Base-by-base conservation (phyloP, 2,888 invertebrate species). In the Drosophila lacicola region DNA sequence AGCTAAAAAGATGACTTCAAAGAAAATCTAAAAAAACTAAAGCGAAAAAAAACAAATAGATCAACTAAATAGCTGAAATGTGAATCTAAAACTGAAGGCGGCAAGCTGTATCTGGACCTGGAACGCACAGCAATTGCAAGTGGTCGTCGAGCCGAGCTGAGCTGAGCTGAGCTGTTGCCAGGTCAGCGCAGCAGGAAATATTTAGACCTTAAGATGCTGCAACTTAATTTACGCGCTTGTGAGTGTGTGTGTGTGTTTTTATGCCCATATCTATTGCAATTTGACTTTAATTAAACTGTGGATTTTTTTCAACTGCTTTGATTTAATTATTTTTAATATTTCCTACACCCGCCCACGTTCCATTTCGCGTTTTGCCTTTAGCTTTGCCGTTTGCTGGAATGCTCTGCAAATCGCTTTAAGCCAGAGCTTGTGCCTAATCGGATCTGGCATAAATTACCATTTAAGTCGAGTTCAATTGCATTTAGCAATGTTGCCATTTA, bases 181-280 rank as follows among this genome's bases (percentile, higher is more conserved):
- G 58, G 63, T 69, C 72, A 42, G n/a, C 67, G 50, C 78, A 80
- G 84, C 84, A 88, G 84, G 84, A 88, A 85, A 82, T 77, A 82
- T 85, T 88, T 82, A 84, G 70, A 53, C 51, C 14, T 39, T 14
- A 39, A 54, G 29, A 36, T 61, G 55, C 44, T 41, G 46, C 54
- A 46, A 66, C 45, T 39, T 33, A 64, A 64, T 64, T 51, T 63
- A 33, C 14, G 29, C 8, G 29, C 29, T 8, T 46, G n/a, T 45
- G 11, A 17, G 17, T 17, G 17, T 11, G 25, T 14, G 13, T 13
- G 13, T 13, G 13, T 21, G 14, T 4, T 25, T 25, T 17, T n/a
- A 3, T 39, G 44, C n/a, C 11, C 25, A 13, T 11, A 44, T 25
- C 21, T 55, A 36, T 70, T 62, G 56, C 69, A 63, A 70, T 80